Evolutionary conservation across 2,888 invertebrate genomes (phyloP), one percentile per base, ranked within the genome.

Genomic region (Latheticus oryzae): DNA sequence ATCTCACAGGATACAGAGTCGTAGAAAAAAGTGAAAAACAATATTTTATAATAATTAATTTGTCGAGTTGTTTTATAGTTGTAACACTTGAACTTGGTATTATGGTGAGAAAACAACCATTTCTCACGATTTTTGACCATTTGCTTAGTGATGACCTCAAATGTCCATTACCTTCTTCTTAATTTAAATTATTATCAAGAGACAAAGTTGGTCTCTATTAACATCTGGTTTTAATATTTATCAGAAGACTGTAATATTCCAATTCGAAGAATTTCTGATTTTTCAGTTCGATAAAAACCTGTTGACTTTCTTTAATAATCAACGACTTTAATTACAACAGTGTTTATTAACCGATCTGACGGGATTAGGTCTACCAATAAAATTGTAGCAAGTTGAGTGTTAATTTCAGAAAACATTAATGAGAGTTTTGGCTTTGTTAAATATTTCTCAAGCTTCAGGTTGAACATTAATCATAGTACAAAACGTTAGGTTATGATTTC

Each of bases 111-210:
- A 51, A 37, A 30, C 17, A 24, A 38, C 19, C 8, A 28, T 40
- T 51, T 51, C 51, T 51, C 51, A 51, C 51, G 51, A 38, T 9
- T 23, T 43, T 51, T 37, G 48, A 15, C 48, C 35, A 33, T 43
- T 30, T 19, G 16, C 30, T 43, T 24, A 17, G 24, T 9, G 9
- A 15, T 42, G 42, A 42, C 42, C 42, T 42, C 38, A 21, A n/a
- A 26, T 8, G 8, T 11, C 7, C 28, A n/a, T 11, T 2, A 28
- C 28, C 12, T 28, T 28, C 28, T 28, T 28, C 28, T 2, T 28
- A 28, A 28, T 9, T 28, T 9, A 26, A 26, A 26, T 26, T 26
- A 26, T 9, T 28, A 8, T 28, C 8, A 11, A n/a, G 28, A 11
- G 12, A 28, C 28, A 28, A 9, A 26, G 26, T 2, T 26, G 26